phyloP scores from a whole-genome alignment of 2,888 invertebrate species.

The Apodemia hepburni region DNA sequence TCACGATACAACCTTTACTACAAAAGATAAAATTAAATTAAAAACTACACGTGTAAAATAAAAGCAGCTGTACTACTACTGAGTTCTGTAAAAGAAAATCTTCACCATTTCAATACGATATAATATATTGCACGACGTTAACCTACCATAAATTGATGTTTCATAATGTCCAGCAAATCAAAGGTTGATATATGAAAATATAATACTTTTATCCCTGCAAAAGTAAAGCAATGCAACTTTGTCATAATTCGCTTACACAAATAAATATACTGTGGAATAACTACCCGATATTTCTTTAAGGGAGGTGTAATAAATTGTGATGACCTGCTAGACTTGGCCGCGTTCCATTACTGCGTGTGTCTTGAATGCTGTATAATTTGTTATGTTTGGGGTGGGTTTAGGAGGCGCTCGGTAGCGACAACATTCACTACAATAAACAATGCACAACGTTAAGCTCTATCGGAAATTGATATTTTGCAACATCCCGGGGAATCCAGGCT shows the following conservation, averaged over 20 bases:
- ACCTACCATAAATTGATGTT: too few species aligned
- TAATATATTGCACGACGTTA: background rate
- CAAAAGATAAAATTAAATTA: background rate
- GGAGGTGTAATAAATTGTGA: background rate
- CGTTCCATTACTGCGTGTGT: slow-evolving; percentile 5
- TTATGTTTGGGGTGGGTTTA: background rate
- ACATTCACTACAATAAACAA: background rate
- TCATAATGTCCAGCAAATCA: too few species aligned
- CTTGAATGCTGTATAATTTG: slow-evolving; percentile 8
- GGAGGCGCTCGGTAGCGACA: background rate
- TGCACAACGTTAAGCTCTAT: background rate
- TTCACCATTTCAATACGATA: too few species aligned
- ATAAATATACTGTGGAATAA: background rate
- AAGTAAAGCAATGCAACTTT: too few species aligned
- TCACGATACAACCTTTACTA: too few species aligned
- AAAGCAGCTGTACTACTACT: too few species aligned
- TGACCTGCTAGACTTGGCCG: background rate
- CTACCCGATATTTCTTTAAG: background rate
- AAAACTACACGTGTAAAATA: too few species aligned
- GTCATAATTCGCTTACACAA: too few species aligned
- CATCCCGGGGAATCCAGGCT: background rate
- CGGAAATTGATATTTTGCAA: slow-evolving; percentile 2
- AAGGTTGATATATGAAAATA: too few species aligned
- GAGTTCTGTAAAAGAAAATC: too few species aligned
- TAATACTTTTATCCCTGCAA: too few species aligned